Evolutionary conservation across 2,888 invertebrate species (phyloP).

Genomic region (Lypha dubia): DNA sequence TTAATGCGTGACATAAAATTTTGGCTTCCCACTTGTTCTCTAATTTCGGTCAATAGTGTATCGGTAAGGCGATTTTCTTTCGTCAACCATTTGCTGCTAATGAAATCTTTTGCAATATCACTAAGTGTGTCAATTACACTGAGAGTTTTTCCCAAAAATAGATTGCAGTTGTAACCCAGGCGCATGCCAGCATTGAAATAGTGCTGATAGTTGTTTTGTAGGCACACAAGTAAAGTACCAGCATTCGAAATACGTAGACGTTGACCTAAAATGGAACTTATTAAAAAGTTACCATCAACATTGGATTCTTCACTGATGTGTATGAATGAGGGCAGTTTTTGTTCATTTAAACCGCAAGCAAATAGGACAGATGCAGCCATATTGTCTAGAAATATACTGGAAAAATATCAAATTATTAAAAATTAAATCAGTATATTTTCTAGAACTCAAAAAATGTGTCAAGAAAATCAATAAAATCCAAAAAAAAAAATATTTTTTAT

Average conservation of each 20-base stretch:
- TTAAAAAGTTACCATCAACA: slow-evolving; percentile 89
- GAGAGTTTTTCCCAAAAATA: slow-evolving; percentile 84
- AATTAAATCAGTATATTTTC: too few relatives aligned
- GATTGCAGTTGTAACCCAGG: slow-evolving; percentile 88
- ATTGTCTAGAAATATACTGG: slow-evolving; percentile 21
- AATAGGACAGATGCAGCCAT: slow-evolving; percentile 87
- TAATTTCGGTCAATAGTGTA: slow-evolving; percentile 76
- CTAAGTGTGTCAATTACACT: slow-evolving; percentile 85
- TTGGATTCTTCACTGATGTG: slow-evolving; percentile 88
- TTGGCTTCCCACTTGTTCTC: slow-evolving; percentile 74
- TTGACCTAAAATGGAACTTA: slow-evolving; percentile 87
- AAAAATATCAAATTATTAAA: neutral
- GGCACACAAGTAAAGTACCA: slow-evolving; percentile 86
- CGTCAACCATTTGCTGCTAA: slow-evolving; percentile 79
- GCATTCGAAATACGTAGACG: slow-evolving; percentile 85
- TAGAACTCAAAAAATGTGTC: too few relatives aligned
- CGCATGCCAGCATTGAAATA: slow-evolving; percentile 90
- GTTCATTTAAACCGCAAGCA: slow-evolving; percentile 87
- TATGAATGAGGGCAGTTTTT: slow-evolving; percentile 85
- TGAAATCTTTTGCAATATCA: slow-evolving; percentile 83
- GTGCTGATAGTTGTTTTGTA: slow-evolving; percentile 89
- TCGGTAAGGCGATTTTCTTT: slow-evolving; percentile 81
- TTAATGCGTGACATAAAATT: slow-evolving; percentile 78
- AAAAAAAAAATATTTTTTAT: too few relatives aligned
- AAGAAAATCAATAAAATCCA: too few relatives aligned